phyloP scores from a whole-genome alignment of 1,140 invertebrate genomes.

The Matsumurasca onukii region DNA sequence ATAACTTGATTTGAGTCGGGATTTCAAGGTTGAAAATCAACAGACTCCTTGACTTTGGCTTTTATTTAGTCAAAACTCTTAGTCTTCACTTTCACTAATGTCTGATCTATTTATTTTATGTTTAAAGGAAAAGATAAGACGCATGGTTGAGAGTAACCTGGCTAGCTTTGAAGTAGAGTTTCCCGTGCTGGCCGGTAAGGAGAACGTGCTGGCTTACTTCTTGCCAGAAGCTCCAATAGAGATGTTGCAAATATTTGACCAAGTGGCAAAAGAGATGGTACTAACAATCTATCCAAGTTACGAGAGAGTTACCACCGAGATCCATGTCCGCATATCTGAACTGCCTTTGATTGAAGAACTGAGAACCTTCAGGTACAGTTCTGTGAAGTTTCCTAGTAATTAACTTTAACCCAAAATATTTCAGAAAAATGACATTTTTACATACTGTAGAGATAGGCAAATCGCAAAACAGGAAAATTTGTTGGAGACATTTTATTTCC shows the following conservation, averaged over 20 bases:
- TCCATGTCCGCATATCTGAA: conserved; percentile 93
- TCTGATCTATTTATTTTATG: background rate
- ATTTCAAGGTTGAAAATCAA: too few relatives aligned
- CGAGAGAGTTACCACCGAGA: conserved; percentile 88
- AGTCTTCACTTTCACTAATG: too few relatives aligned
- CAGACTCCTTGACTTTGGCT: too few relatives aligned
- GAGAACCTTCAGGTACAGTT: conserved; percentile 75
- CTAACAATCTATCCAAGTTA: conserved; percentile 95
- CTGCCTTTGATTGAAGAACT: conserved; percentile 95
- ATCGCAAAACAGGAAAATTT: too few relatives aligned
- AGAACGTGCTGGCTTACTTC: conserved; percentile 95
- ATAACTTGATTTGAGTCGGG: too few relatives aligned
- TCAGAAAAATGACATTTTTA: too few relatives aligned
- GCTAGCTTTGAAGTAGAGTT: conserved; percentile 95
- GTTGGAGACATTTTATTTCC: too few relatives aligned
- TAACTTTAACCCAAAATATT: too few relatives aligned
- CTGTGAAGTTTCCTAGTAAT: too few relatives aligned
- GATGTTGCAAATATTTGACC: conserved; percentile 94
- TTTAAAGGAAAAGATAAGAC: conserved; percentile 75
- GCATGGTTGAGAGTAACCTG: conserved; percentile 93
- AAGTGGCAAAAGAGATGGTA: conserved; percentile 91
- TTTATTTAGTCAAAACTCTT: too few relatives aligned
- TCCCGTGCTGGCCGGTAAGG: conserved; percentile 82
- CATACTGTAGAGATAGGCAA: too few relatives aligned
- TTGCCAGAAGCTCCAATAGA: conserved; percentile 95